Evolutionary conservation across 1,140 invertebrate genomes (phyloP).

Genomic region (Heliothis virescens): DNA sequence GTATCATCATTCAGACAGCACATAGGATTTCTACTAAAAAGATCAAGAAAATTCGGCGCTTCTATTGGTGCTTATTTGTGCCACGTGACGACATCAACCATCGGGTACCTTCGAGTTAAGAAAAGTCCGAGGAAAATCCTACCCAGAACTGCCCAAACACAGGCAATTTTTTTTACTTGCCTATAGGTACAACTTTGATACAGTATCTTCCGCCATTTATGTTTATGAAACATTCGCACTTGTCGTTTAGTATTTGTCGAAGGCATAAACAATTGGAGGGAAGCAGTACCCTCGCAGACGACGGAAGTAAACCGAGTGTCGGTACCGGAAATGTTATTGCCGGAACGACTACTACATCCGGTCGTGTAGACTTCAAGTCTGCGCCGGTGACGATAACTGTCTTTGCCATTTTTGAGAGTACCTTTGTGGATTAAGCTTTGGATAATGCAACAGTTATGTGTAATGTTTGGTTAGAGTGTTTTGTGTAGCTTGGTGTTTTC

Average conservation of each 20-base stretch:
- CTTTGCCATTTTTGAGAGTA: slow-evolving; percentile 55
- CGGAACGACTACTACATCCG: slow-evolving; percentile 80
- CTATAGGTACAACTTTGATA: too few relatives aligned
- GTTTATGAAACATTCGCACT: slow-evolving; percentile 40
- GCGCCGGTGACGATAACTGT: slow-evolving; percentile 55
- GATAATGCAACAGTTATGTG: slow-evolving; percentile 35
- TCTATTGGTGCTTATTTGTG: too few relatives aligned
- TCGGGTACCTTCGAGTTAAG: too few relatives aligned
- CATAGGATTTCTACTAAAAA: too few relatives aligned
- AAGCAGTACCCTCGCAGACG: slow-evolving; percentile 74
- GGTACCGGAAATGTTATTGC: slow-evolving; percentile 82
- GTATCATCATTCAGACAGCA: too few relatives aligned
- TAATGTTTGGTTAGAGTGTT: background rate
- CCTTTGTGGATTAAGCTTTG: slow-evolving; percentile 23
- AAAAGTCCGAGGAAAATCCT: too few relatives aligned
- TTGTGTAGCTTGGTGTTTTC: too few relatives aligned
- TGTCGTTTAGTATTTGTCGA: slow-evolving; percentile 68
- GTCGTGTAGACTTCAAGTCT: slow-evolving; percentile 78
- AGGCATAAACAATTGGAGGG: slow-evolving; percentile 81
- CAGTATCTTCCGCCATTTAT: background rate
- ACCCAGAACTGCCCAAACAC: background rate
- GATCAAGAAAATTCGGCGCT: too few relatives aligned
- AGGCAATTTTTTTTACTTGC: too few relatives aligned
- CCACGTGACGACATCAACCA: too few relatives aligned
- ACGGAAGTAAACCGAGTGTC: slow-evolving; percentile 80